Evolutionary conservation across 1,140 invertebrate genomes (phyloP).

Genomic region (Cherax quadricarinatus): DNA sequence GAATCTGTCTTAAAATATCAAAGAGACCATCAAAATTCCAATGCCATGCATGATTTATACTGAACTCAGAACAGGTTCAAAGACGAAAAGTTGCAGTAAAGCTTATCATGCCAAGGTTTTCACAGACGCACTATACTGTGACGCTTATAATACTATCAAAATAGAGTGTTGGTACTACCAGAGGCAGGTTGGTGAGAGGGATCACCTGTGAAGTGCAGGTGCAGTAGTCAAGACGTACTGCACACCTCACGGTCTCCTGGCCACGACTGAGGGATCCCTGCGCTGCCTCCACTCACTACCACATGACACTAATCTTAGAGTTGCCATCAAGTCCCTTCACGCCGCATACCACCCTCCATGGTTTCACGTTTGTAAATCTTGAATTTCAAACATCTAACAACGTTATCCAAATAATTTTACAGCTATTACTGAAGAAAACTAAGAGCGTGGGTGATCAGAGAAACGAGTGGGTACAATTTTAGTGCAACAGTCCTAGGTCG

Average conservation of each 20-base stretch:
- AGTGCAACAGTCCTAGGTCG: neutral
- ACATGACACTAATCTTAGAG: neutral
- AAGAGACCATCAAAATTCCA: neutral
- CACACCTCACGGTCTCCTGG: slow-evolving; percentile 34
- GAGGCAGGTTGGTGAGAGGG: neutral
- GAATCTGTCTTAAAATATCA: neutral
- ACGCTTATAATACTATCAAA: slow-evolving; percentile 22
- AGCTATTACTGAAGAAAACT: neutral
- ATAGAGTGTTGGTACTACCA: slow-evolving; percentile 4
- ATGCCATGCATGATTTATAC: neutral
- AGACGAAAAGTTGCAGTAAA: neutral
- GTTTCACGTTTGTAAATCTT: neutral
- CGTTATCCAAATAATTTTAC: neutral
- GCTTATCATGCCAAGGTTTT: neutral
- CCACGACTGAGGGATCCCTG: slow-evolving; percentile 18
- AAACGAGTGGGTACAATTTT: neutral
- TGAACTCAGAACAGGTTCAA: neutral
- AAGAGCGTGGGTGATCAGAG: neutral
- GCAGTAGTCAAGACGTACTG: neutral
- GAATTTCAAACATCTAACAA: neutral
- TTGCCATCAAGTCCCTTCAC: slow-evolving; percentile 20
- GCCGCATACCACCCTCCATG: neutral
- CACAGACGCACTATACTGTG: neutral
- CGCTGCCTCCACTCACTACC: slow-evolving; percentile 12
- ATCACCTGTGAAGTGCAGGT: slow-evolving; percentile 31